phyloP scores from a whole-genome alignment of 37 sponge, comb jelly and placozoan genomes.

The Eunapius fragilis region DNA sequence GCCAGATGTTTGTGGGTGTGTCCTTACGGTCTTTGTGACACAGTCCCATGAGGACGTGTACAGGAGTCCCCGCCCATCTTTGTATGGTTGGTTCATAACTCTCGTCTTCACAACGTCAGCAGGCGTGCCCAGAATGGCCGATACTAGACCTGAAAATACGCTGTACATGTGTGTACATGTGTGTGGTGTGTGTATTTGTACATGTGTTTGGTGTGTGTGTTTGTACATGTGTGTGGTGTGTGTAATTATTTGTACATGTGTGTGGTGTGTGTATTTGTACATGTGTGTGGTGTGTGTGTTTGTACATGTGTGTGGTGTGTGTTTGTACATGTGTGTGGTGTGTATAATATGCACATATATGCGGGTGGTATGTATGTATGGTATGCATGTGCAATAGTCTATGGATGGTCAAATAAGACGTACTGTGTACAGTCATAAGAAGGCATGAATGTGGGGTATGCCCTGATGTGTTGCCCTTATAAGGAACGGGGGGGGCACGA shows the following conservation, averaged over 20 bases:
- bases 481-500: too few relatives aligned
- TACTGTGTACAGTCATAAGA: too few relatives aligned
- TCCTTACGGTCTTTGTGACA: constrained; percentile 59
- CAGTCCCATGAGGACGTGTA: constrained; percentile 75
- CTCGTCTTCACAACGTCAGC: constrained; percentile 89
- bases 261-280: not conserved
- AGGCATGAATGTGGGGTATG: too few relatives aligned
- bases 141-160: constrained; percentile 65
- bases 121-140: constrained; percentile 74
- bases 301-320: not conserved
- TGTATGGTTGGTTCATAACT: constrained; percentile 89
- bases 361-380: not conserved
- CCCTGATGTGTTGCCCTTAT: too few relatives aligned
- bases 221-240: not conserved
- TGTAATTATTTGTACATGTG: not conserved
- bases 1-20: constrained; percentile 7
- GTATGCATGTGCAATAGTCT: constrained; percentile 4
- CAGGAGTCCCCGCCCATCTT: constrained; percentile 30
- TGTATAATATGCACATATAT: not conserved
- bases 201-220: too few relatives aligned
- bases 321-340: too few relatives aligned
- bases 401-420: too few relatives aligned
- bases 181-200: not conserved
- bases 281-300: constrained; percentile 7
- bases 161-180: constrained; percentile 15